Evolutionary conservation across 2,888 invertebrate genomes (phyloP).

Genomic region (Trichacis sp.): DNA sequence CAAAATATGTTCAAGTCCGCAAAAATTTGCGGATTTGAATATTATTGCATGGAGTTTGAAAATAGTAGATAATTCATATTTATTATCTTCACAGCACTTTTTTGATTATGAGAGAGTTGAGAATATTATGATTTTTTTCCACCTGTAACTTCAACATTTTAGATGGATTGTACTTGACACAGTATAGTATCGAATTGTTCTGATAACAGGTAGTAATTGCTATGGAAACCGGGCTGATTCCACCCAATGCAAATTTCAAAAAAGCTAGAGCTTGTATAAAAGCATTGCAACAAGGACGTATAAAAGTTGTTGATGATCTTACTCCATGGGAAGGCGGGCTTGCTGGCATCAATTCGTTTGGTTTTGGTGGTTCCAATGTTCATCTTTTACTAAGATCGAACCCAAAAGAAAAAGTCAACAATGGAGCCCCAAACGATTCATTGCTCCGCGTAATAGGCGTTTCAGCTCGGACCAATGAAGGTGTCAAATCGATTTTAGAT

Average conservation of each 20-base stretch:
- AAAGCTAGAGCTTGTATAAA: constrained; percentile 74
- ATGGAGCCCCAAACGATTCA: constrained; percentile 75
- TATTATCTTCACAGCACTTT: too few species aligned
- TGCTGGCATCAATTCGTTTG: constrained; percentile 90
- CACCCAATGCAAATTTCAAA: constrained; percentile 87
- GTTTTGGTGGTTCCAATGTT: constrained; percentile 92
- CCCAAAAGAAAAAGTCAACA: constrained; percentile 74
- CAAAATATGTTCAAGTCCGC: too few species aligned
- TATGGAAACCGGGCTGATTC: constrained; percentile 83
- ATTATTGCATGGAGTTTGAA: too few species aligned
- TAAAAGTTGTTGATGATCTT: constrained; percentile 81
- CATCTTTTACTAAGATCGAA: constrained; percentile 78
- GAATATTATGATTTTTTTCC: too few species aligned
- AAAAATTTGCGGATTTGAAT: too few species aligned
- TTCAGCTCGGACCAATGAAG: constrained; percentile 85
- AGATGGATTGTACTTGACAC: too few species aligned
- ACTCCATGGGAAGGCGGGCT: constrained; percentile 78
- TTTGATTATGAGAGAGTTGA: too few species aligned
- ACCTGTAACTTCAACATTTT: too few species aligned
- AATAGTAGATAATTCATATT: too few species aligned
- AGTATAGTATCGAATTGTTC: too few species aligned
- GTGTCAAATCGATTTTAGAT: constrained; percentile 76
- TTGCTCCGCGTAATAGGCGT: constrained; percentile 80
- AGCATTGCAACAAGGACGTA: constrained; percentile 74
- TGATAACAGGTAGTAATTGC: too few species aligned